These are phyloP conservation scores for Mya arenaria DNA, from an alignment of 1,140 invertebrate genomes.

Conservation along the genomic window DNA sequence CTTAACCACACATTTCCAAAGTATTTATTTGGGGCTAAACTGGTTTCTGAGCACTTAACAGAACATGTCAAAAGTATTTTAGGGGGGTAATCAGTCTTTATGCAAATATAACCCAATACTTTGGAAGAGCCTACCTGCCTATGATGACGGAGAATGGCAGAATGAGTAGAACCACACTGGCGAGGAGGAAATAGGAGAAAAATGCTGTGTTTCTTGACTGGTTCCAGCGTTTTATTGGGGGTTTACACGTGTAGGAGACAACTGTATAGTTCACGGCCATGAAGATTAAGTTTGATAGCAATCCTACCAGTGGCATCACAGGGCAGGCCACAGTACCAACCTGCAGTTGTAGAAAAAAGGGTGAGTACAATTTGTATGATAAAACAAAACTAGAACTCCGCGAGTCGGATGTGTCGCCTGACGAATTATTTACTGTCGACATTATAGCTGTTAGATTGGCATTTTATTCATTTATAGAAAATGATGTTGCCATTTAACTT, in stretches of 20 bases:
- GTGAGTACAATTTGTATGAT: neutral
- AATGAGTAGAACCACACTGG: slow-evolving; percentile 58
- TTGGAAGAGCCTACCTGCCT: slow-evolving; percentile 71
- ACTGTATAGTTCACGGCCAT: slow-evolving; percentile 64
- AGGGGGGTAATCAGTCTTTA: too few species aligned
- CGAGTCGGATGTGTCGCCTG: too few species aligned
- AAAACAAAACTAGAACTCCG: too few species aligned
- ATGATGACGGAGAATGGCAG: slow-evolving; percentile 62
- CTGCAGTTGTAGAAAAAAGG: slow-evolving; percentile 45
- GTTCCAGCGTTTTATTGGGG: slow-evolving; percentile 69
- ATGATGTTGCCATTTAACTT: too few species aligned
- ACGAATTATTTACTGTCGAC: too few species aligned
- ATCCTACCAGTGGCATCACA: slow-evolving; percentile 65
- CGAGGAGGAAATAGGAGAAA: slow-evolving; percentile 61
- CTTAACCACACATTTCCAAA: too few species aligned
- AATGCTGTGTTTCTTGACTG: slow-evolving; percentile 68
- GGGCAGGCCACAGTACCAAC: slow-evolving; percentile 68
- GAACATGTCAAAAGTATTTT: too few species aligned
- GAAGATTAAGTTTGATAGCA: slow-evolving; percentile 61
- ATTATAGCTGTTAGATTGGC: too few species aligned
- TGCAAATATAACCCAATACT: too few species aligned
- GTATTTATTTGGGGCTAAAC: too few species aligned
- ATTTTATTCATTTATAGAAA: too few species aligned
- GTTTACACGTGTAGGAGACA: slow-evolving; percentile 61
- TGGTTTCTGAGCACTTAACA: too few species aligned